phyloP scores from a whole-genome alignment of 2,113 vertebrate species.

The Guaruba guarouba region DNA sequence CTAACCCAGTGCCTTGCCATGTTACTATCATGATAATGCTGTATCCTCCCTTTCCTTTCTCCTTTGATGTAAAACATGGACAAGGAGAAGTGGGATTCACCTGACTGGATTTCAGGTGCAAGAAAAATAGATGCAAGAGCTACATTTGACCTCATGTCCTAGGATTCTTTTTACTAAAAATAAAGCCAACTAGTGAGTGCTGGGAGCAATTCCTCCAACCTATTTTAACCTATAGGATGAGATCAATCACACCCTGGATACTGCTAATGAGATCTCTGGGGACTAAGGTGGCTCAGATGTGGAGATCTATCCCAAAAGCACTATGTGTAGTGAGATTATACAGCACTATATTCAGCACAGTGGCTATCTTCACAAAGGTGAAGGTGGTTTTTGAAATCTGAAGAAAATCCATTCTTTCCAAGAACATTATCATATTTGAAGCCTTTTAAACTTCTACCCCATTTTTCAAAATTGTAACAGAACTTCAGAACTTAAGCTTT shows the following conservation, averaged over 20 bases:
- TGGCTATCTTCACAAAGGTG: neutral
- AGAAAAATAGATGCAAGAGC: neutral
- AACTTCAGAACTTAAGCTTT: neutral
- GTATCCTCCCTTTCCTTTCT: neutral
- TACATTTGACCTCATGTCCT: neutral
- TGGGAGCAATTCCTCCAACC: neutral
- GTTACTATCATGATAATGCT: neutral
- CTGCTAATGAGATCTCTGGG: neutral
- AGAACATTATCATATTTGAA: neutral
- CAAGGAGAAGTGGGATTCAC: neutral
- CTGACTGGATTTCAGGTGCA: neutral
- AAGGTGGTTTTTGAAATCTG: neutral
- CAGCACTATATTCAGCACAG: neutral
- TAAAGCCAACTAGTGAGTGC: neutral
- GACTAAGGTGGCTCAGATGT: neutral
- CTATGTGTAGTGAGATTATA: neutral
- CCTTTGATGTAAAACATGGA: neutral
- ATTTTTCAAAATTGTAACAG: neutral
- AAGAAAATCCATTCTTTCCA: neutral
- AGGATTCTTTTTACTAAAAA: neutral
- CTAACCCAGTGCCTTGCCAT: neutral
- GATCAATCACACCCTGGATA: neutral
- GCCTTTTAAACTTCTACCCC: accelerated
- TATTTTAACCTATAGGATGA: neutral
- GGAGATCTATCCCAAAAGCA: neutral